phyloP scores from a whole-genome alignment of 2,888 invertebrate species.

The Nemotelus pantherinus region DNA sequence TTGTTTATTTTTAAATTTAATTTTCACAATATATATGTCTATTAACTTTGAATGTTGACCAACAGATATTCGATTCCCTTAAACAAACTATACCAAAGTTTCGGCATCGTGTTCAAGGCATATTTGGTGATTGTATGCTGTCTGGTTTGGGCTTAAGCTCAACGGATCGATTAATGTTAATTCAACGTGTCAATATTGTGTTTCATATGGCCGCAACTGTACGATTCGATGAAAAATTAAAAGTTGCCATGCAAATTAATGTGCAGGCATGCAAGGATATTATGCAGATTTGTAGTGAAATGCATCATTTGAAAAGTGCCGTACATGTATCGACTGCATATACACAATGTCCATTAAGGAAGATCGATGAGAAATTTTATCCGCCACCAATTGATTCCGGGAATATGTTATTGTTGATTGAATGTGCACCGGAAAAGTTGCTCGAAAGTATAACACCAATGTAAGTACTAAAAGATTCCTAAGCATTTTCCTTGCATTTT shows the following conservation, averaged over 20 bases:
- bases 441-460: conserved; percentile 68
- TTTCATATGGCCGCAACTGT: conserved; percentile 71
- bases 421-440: conserved; percentile 67
- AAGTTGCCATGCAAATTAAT: conserved; percentile 78
- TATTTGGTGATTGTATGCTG: conserved; percentile 68
- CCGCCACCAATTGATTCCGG: conserved; percentile 67
- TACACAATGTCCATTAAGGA: conserved; percentile 66
- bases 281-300: conserved; percentile 72
- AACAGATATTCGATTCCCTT: conserved; percentile 66
- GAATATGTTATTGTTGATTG: conserved; percentile 66
- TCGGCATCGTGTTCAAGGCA: conserved; percentile 67
- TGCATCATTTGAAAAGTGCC: conserved; percentile 66
- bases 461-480: conserved; percentile 57
- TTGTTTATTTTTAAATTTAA: background rate
- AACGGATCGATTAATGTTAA: conserved; percentile 65
- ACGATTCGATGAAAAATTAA: conserved; percentile 78
- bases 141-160: conserved; percentile 67
- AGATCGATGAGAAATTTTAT: conserved; percentile 69
- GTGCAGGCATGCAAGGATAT: conserved; percentile 75
- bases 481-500: background rate
- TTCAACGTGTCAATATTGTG: conserved; percentile 67
- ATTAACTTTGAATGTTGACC: background rate
- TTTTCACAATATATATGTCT: conserved; percentile 2
- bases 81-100: conserved; percentile 68
- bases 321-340: conserved; percentile 72